Evolutionary conservation across 2,888 invertebrate species (phyloP).

Genomic region (Seladonia tumulorum): DNA sequence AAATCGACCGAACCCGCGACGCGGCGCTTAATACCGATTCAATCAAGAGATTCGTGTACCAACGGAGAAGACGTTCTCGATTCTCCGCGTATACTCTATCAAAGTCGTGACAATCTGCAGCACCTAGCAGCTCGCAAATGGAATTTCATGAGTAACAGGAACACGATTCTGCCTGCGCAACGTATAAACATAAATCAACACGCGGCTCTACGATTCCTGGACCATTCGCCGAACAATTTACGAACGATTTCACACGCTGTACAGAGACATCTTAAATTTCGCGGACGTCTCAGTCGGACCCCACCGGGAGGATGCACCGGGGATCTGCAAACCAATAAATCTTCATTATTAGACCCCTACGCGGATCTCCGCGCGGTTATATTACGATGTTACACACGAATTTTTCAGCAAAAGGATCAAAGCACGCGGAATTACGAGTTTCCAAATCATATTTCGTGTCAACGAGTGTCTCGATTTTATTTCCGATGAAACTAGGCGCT

Average conservation of each 20-base stretch:
- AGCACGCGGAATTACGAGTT: background rate
- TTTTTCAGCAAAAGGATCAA: background rate
- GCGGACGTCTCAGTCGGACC: constrained; percentile 32
- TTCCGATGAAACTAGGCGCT: no score
- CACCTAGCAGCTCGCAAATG: background rate
- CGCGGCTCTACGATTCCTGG: background rate
- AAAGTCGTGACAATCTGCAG: constrained; percentile 29
- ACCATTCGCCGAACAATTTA: constrained; percentile 34
- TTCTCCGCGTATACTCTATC: constrained; percentile 13
- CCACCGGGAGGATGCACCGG: constrained; percentile 22
- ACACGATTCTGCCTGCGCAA: constrained; percentile 8
- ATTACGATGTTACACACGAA: background rate
- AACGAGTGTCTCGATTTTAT: no score
- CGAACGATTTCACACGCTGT: constrained; percentile 5
- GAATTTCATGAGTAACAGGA: constrained; percentile 47
- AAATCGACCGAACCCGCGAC: background rate
- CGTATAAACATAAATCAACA: constrained; percentile 32
- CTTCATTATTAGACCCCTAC: constrained; percentile 28
- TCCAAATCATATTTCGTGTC: background rate
- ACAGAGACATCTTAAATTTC: constrained; percentile 18
- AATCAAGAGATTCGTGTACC: background rate
- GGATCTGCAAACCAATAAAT: constrained; percentile 20
- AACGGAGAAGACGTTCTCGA: constrained; percentile 19
- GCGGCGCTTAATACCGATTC: background rate
- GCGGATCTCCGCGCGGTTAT: background rate